Evolutionary conservation across 1,140 invertebrate species (phyloP).

Genomic region (Drosophila paulistorum): DNA sequence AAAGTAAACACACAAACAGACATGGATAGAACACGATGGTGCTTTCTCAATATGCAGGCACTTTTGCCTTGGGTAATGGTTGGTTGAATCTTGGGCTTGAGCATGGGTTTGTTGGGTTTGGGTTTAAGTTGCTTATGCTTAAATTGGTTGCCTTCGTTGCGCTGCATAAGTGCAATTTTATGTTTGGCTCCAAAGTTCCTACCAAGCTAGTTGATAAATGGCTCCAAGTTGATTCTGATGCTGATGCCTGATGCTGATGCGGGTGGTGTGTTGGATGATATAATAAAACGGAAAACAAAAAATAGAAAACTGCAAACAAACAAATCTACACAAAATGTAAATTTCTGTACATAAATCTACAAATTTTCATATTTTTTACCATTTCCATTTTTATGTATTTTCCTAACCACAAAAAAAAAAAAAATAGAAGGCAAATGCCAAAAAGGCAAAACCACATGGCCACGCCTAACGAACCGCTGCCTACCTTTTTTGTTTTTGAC

Average conservation of each 20-base stretch:
- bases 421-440: slow-evolving; percentile 4
- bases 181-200: slow-evolving; percentile 63
- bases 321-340: slow-evolving; percentile 58
- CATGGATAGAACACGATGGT: slow-evolving; percentile 26
- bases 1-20: slow-evolving; percentile 29
- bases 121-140: slow-evolving; percentile 47
- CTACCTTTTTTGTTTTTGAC: slow-evolving; percentile 48
- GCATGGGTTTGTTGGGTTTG: slow-evolving; percentile 26
- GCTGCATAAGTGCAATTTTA: slow-evolving; percentile 78
- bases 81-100: not conserved
- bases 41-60: slow-evolving; percentile 39
- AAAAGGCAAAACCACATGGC: slow-evolving; percentile 37
- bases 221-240: slow-evolving; percentile 17
- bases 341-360: slow-evolving; percentile 72
- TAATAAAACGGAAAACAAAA: slow-evolving; percentile 28
- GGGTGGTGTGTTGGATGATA: slow-evolving; percentile 15
- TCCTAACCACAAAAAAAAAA: slow-evolving; percentile 45
- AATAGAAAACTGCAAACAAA: slow-evolving; percentile 45
- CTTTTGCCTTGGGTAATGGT: slow-evolving; percentile 35
- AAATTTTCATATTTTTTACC: slow-evolving; percentile 60
- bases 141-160: slow-evolving; percentile 52
- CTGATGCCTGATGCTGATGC: not conserved
- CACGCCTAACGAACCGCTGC: slow-evolving; percentile 60
- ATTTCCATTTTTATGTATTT: slow-evolving; percentile 56
- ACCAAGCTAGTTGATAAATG: slow-evolving; percentile 70